phyloP scores from a whole-genome alignment of 2,113 vertebrate species.

The Setophaga coronata region DNA sequence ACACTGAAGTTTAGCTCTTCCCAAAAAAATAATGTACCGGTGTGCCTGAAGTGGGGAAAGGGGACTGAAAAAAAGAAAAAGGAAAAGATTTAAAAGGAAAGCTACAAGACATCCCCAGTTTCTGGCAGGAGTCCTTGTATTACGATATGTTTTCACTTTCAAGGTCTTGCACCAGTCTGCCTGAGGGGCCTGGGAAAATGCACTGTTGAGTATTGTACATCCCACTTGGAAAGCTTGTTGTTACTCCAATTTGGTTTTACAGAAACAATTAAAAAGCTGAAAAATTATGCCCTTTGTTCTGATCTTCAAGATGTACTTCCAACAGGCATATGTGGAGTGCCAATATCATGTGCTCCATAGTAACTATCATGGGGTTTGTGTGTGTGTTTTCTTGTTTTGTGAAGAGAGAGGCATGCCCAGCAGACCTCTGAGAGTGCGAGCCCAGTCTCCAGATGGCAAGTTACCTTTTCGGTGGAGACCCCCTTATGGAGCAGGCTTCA shows the following conservation, averaged over 20 bases:
- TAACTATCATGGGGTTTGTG: not conserved
- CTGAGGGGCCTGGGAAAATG: not conserved
- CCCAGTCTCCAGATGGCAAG: slow-evolving; percentile 64
- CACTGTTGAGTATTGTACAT: not conserved
- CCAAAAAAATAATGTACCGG: not conserved
- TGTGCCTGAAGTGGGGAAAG: not conserved
- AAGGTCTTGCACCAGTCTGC: not conserved
- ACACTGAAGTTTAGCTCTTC: not conserved
- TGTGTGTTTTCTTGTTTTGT: slow-evolving; percentile 55
- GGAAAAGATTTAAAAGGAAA: not conserved
- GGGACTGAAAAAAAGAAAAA: not conserved
- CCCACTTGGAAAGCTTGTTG: not conserved
- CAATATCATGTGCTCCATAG: not conserved
- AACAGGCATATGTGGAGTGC: not conserved
- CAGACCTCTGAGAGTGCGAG: slow-evolving; percentile 70
- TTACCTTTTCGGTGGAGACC: slow-evolving; percentile 76
- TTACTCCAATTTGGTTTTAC: not conserved
- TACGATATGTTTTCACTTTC: not conserved
- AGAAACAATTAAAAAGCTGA: not conserved
- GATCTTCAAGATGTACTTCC: not conserved
- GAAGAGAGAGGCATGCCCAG: slow-evolving; percentile 81
- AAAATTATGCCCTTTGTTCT: not conserved
- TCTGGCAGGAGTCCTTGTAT: not conserved
- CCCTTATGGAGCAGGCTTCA: slow-evolving; percentile 82
- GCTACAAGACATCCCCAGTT: not conserved